These are phyloP conservation scores for Diphyllodes magnificus DNA, from an alignment of 2,113 vertebrate genomes.

Conservation along the genomic window DNA sequence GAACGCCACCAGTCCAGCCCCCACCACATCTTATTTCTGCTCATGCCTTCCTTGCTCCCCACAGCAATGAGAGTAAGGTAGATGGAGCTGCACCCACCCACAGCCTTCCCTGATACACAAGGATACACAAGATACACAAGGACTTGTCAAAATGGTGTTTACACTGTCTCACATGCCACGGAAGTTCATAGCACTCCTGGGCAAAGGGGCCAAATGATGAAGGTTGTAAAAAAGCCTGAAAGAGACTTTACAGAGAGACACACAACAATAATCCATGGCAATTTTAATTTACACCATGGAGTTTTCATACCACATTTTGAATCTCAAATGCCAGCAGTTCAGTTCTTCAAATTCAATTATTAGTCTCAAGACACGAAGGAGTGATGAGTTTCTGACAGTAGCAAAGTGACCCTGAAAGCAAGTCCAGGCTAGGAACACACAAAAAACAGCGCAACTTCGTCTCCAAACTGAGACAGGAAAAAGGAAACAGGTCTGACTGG, in stretches of 20 bases:
- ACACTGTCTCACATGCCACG: not conserved
- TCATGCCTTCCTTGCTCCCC: not conserved
- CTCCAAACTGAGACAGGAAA: not conserved
- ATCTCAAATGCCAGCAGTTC: not conserved
- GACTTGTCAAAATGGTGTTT: not conserved
- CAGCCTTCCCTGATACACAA: not conserved
- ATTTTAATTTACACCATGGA: not conserved
- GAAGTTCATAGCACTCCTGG: not conserved
- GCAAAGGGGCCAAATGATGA: not conserved
- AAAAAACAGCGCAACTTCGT: not conserved
- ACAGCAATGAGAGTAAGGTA: not conserved
- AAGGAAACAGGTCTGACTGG: not conserved
- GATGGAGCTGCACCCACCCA: not conserved
- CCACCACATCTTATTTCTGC: not conserved
- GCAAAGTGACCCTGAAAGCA: not conserved
- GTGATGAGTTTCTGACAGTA: not conserved
- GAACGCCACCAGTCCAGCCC: conserved; percentile 28
- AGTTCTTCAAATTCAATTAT: not conserved
- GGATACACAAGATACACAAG: not conserved
- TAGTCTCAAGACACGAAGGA: not conserved
- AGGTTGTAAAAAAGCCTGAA: not conserved
- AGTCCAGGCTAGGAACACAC: not conserved
- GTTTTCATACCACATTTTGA: not conserved
- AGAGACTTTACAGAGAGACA: not conserved
- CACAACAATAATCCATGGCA: not conserved